A percentile compares a stretch with the other conserved stretches of the same genome.
These are phyloP conservation scores for Procambarus virginalis DNA, from an alignment of 1,140 invertebrate species.

Conservation along the genomic window DNA sequence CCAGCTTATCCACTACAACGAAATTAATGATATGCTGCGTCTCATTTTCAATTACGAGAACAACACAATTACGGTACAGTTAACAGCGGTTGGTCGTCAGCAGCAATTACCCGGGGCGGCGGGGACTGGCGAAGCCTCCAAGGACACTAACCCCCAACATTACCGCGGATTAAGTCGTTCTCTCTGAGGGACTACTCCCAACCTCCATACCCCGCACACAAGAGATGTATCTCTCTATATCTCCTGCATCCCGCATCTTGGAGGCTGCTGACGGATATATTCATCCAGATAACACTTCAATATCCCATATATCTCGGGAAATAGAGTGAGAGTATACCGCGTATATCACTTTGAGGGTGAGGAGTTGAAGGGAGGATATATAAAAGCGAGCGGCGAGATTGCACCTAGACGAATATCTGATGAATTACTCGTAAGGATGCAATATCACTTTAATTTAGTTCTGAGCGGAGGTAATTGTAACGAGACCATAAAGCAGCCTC, in stretches of 20 bases:
- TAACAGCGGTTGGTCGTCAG: not conserved
- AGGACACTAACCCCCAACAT: slow-evolving; percentile 11
- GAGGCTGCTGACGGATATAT: not conserved
- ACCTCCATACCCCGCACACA: not conserved
- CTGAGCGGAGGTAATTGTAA: slow-evolving; percentile 44
- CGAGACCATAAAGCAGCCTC: slow-evolving; percentile 1
- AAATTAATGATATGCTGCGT: not conserved
- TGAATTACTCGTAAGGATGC: slow-evolving; percentile 25
- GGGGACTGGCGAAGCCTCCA: not conserved
- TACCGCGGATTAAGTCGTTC: not conserved
- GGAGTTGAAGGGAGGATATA: not conserved
- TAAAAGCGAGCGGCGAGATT: slow-evolving; percentile 32
- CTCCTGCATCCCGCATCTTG: not conserved
- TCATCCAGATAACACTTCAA: not conserved
- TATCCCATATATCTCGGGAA: not conserved
- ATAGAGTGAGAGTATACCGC: not conserved
- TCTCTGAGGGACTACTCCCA: not conserved
- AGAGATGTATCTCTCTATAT: not conserved
- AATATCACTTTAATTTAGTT: slow-evolving; percentile 48
- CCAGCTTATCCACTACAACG: not conserved
- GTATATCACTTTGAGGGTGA: not conserved
- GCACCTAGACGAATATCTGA: slow-evolving; percentile 13
- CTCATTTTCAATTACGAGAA: slow-evolving; percentile 2
- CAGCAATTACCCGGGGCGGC: not conserved
- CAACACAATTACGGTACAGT: not conserved